Evolutionary conservation across 1,140 invertebrate genomes (phyloP).

Genomic region (Papilio xuthus): DNA sequence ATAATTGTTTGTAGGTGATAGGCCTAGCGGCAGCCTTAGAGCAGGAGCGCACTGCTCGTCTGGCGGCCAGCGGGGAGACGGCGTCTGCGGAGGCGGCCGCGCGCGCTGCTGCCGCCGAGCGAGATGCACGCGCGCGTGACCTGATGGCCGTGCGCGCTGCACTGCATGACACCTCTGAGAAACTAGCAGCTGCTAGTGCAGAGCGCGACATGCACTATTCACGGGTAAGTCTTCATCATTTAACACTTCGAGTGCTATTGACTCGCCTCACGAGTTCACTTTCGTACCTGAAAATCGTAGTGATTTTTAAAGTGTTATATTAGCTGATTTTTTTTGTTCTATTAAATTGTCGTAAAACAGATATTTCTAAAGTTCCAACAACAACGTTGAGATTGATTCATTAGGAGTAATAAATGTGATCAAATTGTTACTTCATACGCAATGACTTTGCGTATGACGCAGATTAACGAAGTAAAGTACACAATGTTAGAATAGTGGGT

Average conservation of each 20-base stretch:
- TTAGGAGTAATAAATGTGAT: constrained; percentile 35
- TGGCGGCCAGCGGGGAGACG: constrained; percentile 65
- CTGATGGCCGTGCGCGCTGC: constrained; percentile 60
- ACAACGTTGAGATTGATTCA: constrained; percentile 10
- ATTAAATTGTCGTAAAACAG: constrained; percentile 11
- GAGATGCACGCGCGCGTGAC: constrained; percentile 67
- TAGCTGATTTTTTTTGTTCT: neutral
- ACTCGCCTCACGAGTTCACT: too few species aligned
- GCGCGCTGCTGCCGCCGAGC: constrained; percentile 63
- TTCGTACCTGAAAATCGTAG: too few species aligned
- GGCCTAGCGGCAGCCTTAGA: constrained; percentile 92
- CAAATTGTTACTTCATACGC: constrained; percentile 17
- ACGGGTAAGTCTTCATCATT: constrained; percentile 54
- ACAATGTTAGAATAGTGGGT: neutral
- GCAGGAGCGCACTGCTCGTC: constrained; percentile 89
- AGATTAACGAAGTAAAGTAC: neutral
- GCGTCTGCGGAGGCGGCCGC: constrained; percentile 71
- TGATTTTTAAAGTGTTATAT: too few species aligned
- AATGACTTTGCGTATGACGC: neutral
- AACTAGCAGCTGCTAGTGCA: constrained; percentile 66
- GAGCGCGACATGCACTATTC: constrained; percentile 72
- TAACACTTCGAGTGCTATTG: neutral
- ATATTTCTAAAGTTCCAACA: neutral
- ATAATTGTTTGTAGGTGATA: constrained; percentile 78
- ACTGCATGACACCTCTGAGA: constrained; percentile 70